These are phyloP conservation scores for Drosophila micromelanica DNA, from an alignment of 1,140 invertebrate genomes.

Conservation along the genomic window DNA sequence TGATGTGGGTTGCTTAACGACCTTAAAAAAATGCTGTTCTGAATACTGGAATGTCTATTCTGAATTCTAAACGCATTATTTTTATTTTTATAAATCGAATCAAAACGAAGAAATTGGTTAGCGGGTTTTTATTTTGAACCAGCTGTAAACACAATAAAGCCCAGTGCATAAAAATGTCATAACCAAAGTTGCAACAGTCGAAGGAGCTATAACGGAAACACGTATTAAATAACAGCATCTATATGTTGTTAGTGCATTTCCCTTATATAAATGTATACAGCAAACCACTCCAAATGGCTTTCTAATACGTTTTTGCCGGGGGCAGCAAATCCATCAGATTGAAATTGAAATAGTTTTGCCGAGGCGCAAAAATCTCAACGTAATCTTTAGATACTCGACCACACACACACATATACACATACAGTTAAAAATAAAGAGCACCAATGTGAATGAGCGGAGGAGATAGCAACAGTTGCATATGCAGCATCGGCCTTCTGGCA, in stretches of 20 bases:
- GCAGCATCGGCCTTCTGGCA: constrained; percentile 37
- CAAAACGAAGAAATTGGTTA: neutral
- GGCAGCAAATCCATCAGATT: constrained; percentile 63
- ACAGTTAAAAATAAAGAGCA: neutral
- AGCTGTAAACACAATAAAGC: neutral
- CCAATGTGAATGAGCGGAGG: neutral
- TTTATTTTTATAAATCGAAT: constrained; percentile 6
- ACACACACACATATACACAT: neutral
- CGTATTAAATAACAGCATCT: constrained; percentile 36
- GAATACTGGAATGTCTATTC: neutral
- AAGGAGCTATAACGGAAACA: constrained; percentile 27
- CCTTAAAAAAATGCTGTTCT: too few relatives aligned
- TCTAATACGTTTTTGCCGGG: constrained; percentile 70
- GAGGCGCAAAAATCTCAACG: constrained; percentile 23
- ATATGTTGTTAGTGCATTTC: constrained; percentile 20
- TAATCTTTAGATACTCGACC: constrained; percentile 15
- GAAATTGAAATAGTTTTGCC: constrained; percentile 62
- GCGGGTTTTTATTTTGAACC: neutral
- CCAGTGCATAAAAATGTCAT: constrained; percentile 12
- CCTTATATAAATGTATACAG: constrained; percentile 4
- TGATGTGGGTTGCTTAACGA: too few relatives aligned
- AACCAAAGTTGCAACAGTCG: neutral
- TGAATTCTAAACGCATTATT: neutral
- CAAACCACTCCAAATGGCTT: constrained; percentile 56
- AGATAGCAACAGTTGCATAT: constrained; percentile 22